Conservation (phyloP, 1,140 invertebrate genomes). For the Batillaria attramentaria region DNA sequence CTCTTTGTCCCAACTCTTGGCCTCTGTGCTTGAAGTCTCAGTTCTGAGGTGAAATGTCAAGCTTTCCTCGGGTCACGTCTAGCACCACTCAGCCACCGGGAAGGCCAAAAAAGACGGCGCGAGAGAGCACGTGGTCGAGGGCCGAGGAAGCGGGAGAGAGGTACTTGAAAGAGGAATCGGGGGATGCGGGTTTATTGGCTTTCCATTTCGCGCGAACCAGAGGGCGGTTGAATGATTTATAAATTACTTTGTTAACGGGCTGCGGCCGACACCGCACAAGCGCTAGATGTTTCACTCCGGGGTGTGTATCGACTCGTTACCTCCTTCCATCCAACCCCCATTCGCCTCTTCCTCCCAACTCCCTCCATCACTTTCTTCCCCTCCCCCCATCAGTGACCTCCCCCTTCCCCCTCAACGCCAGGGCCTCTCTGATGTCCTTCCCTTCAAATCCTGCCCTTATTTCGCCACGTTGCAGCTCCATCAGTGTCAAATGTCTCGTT, state of each 20-base stretch:
- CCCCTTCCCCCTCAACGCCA: no score
- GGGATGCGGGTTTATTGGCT: background rate
- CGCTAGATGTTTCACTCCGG: background rate
- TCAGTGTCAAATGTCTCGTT: no score
- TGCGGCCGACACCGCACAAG: background rate
- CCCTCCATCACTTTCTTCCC: background rate
- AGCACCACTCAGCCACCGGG: background rate
- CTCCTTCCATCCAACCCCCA: background rate
- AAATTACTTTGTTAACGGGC: conserved; percentile 10
- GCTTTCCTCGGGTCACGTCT: background rate
- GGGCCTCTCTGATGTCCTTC: no score
- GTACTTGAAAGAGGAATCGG: background rate
- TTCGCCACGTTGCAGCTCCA: no score
- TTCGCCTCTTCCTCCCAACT: background rate
- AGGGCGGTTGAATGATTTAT: background rate
- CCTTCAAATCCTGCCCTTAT: no score
- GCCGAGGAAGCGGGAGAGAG: background rate
- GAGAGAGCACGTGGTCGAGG: background rate
- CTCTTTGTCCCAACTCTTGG: background rate
- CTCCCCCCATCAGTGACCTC: background rate
- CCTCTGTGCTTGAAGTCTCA: background rate
- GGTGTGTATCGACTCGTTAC: background rate
- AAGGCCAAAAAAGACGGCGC: no score
- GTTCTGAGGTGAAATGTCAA: background rate
- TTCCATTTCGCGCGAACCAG: background rate